phyloP scores from a whole-genome alignment of 2,797 vertebrate species.

The Diplodus sargus region DNA sequence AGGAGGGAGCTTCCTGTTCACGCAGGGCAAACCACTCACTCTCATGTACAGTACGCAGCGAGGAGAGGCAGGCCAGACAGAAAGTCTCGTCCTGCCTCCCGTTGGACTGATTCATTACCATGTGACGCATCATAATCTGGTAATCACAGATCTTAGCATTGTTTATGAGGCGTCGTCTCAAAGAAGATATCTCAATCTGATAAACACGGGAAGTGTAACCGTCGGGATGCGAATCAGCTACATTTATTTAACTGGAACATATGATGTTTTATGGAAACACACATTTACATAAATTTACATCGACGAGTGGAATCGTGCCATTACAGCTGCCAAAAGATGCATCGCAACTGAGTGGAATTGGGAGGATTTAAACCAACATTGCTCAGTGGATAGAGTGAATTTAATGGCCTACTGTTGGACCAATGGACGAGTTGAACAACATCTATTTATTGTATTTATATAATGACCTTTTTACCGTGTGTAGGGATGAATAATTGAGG shows the following conservation, averaged over 20 bases:
- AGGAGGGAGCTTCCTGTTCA: constrained; percentile 12
- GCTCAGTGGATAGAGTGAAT: no score
- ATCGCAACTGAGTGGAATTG: no score
- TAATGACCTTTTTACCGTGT: no score
- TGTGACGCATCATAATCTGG: constrained; percentile 10
- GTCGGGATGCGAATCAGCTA: not conserved
- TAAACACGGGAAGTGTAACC: not conserved
- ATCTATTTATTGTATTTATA: no score
- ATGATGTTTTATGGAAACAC: not conserved
- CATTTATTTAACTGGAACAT: not conserved
- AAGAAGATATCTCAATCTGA: constrained; percentile 18
- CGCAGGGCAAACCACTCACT: constrained; percentile 6
- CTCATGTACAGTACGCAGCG: constrained; percentile 5
- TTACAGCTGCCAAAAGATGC: no score
- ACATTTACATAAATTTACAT: not conserved
- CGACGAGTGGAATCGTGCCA: no score
- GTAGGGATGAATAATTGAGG: no score
- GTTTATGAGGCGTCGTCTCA: not conserved
- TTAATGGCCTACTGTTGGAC: no score
- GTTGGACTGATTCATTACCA: constrained; percentile 29
- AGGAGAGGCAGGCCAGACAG: not conserved
- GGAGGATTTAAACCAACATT: no score
- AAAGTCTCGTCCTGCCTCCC: not conserved
- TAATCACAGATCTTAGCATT: not conserved
- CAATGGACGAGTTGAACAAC: no score